Base-by-base conservation (phyloP, 1,140 invertebrate species). In the Diachasma alloeum region DNA sequence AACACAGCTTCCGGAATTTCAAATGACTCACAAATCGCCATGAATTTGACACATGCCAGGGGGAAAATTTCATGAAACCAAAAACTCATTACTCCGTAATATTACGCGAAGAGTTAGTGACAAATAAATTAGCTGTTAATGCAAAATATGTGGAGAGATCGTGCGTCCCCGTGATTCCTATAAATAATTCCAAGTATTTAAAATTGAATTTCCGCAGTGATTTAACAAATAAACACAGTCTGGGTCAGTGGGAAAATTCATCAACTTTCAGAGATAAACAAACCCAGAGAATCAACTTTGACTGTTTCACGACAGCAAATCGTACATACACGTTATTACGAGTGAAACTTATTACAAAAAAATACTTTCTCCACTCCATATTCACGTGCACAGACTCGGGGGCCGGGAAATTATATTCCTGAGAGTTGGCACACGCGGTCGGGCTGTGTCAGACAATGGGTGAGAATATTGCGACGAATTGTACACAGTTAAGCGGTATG, bases 381-480 rank as follows among this genome's bases (percentile, higher is more conserved):
- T 31, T 26, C 24, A 63, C 24, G 24, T 63, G 26, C 15, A 19
- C n/a, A 17, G 48, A 19, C 4, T 24, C 59, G 3, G 11, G 24
- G 4, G 19, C 15, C 6, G 2, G 31, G 24, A 31, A 63, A 63
- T 63, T 63, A 63, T 63, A 63, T 63, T 63, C 59, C 59, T 63
- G 59, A 63, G 59, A 63, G 59, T 63, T 63, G 59, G 59, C 59
- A 26, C 59, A 63, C 59, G 59, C 59, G 59, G 59, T 63, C 13
- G 59, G 19, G 15, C 48, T 53, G 48, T 56, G 53, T 56, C 31
- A 59, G 53, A 72, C 71, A 72, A 37, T 22, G 59, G 37, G 22
- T 24, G 44, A 76, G 74, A 76, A 70, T 76, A 53, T 42, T 76
- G 68, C 59, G 15, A 26, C n/a, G 67, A 24, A 39, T 78, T 78